These are phyloP conservation scores for Venturia canescens DNA, from an alignment of 1,140 invertebrate genomes.

Conservation along the genomic window DNA sequence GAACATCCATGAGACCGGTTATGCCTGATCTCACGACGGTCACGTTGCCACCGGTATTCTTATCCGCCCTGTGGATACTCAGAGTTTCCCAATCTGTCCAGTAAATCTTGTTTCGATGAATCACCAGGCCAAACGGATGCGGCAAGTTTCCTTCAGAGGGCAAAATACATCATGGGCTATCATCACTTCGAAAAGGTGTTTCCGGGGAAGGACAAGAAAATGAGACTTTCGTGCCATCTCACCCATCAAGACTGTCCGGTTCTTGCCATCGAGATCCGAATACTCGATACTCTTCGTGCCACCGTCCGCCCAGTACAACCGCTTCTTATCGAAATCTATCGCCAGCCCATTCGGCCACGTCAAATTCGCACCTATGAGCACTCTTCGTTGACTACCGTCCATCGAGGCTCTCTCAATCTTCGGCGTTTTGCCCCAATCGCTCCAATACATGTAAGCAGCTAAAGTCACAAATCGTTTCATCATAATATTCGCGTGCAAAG, in stretches of 20 bases:
- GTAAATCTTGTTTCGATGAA: conserved; percentile 90
- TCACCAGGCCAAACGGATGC: conserved; percentile 91
- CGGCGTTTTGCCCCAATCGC: conserved; percentile 89
- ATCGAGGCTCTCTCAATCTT: conserved; percentile 92
- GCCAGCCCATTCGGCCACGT: conserved; percentile 90
- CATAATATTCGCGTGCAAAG: too few relatives aligned
- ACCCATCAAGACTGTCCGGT: conserved; percentile 83
- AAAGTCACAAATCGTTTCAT: conserved; percentile 57
- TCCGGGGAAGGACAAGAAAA: background rate
- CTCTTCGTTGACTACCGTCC: conserved; percentile 87
- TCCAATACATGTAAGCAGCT: conserved; percentile 92
- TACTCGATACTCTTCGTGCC: conserved; percentile 89
- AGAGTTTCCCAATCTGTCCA: conserved; percentile 92
- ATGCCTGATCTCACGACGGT: conserved; percentile 82
- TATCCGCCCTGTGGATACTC: conserved; percentile 87
- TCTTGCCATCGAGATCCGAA: conserved; percentile 87
- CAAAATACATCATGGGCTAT: conserved; percentile 50
- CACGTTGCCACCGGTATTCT: conserved; percentile 83
- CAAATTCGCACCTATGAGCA: conserved; percentile 83
- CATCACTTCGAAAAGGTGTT: conserved; percentile 17
- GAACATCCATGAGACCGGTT: conserved; percentile 89
- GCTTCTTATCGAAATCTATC: conserved; percentile 83
- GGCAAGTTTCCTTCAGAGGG: conserved; percentile 78
- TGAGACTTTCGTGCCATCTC: conserved; percentile 54
- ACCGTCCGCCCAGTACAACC: conserved; percentile 91